A percentile compares a stretch with the other conserved stretches of the same genome.
phyloP scores from a whole-genome alignment of 2,797 vertebrate genomes.

The Natrix natrix region DNA sequence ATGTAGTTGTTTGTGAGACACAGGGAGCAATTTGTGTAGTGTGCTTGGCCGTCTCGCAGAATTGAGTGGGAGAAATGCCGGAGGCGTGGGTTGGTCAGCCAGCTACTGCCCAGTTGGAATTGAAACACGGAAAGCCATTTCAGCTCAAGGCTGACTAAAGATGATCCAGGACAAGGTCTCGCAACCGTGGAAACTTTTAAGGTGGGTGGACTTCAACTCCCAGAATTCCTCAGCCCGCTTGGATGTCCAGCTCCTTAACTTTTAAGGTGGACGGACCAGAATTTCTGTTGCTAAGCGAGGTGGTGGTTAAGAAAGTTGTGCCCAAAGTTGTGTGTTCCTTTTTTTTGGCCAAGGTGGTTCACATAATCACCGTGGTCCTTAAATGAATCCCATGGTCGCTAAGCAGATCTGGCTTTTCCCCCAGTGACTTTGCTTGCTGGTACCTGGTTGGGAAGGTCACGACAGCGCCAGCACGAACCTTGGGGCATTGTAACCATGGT shows the following conservation, averaged over 20 bases:
- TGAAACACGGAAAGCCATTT: constrained; percentile 29
- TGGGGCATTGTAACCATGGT: too few relatives aligned
- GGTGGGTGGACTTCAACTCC: neutral
- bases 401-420: neutral
- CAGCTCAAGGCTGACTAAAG: neutral
- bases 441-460: neutral
- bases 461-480: too few relatives aligned
- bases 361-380: neutral
- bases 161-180: neutral
- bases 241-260: neutral
- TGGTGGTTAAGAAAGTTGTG: neutral
- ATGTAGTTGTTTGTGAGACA: constrained; percentile 31
- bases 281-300: neutral
- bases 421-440: neutral
- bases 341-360: neutral
- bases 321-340: neutral
- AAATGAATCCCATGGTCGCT: neutral
- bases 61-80: neutral
- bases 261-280: neutral
- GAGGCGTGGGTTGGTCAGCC: constrained; percentile 15
- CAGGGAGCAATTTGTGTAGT: constrained; percentile 59
- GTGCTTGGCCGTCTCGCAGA: constrained; percentile 47
- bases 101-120: neutral
- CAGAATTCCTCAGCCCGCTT: neutral
- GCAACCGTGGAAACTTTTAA: neutral